A percentile compares a stretch with the other conserved stretches of the same genome.
Conservation (phyloP, 2,888 invertebrate genomes). For the Cylindroiulus punctatus region DNA sequence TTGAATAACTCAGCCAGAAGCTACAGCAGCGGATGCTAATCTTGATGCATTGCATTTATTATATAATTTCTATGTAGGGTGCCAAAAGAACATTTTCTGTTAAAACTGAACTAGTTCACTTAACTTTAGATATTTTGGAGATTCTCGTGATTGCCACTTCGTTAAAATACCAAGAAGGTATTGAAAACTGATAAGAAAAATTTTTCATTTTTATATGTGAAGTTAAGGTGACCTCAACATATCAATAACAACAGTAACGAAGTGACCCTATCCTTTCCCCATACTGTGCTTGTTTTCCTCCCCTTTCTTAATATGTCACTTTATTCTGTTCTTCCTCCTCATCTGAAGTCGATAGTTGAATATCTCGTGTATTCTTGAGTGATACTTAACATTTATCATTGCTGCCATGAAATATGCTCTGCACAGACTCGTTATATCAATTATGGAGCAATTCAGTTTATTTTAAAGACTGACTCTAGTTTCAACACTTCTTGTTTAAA, state of each 20-base stretch:
- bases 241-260: neutral
- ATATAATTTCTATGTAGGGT: slow-evolving; percentile 10
- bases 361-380: neutral
- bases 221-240: neutral
- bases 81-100: slow-evolving; percentile 3
- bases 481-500: neutral
- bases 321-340: neutral
- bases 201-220: slow-evolving; percentile 28
- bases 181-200: neutral
- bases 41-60: neutral
- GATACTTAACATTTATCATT: neutral
- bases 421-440: neutral
- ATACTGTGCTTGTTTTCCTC: neutral
- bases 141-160: neutral
- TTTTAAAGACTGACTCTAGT: neutral
- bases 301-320: too few relatives aligned
- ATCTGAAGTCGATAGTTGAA: neutral
- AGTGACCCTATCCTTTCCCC: neutral
- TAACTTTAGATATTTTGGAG: neutral
- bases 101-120: neutral
- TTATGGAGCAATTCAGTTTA: neutral
- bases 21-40: neutral
- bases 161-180: neutral
- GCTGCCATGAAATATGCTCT: slow-evolving; percentile 1
- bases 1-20: neutral